Percentiles rank a stretch among this genome's conserved stretches.
Conservation (phyloP, 1,140 invertebrate genomes). For the Cyclina sinensis region DNA sequence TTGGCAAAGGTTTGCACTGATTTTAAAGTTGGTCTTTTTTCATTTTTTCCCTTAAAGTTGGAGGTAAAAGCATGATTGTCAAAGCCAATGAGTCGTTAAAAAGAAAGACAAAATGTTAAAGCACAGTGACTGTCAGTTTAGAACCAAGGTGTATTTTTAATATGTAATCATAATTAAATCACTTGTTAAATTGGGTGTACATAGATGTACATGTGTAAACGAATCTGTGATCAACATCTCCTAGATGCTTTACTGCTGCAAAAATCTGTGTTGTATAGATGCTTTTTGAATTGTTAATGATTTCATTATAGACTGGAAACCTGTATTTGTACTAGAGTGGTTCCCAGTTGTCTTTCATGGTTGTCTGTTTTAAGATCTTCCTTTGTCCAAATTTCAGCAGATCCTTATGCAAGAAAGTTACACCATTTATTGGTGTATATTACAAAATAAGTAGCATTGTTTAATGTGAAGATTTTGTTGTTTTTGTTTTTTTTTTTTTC, state of each 20-base stretch:
- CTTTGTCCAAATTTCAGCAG: too few relatives aligned
- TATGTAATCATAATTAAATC: neutral
- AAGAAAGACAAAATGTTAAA: too few relatives aligned
- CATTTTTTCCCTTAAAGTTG: too few relatives aligned
- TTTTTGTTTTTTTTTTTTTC: too few relatives aligned
- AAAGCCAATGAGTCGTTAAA: too few relatives aligned
- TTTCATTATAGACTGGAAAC: neutral
- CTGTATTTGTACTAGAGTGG: neutral
- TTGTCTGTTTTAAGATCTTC: neutral
- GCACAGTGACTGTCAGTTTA: neutral
- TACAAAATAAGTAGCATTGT: too few relatives aligned
- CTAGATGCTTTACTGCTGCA: slow-evolving; percentile 48
- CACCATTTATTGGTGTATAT: too few relatives aligned
- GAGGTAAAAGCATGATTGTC: too few relatives aligned
- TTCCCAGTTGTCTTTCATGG: neutral
- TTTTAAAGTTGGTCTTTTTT: too few relatives aligned
- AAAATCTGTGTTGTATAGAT: slow-evolving; percentile 20
- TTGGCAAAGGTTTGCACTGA: too few relatives aligned
- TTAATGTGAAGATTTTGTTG: too few relatives aligned
- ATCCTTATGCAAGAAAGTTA: too few relatives aligned
- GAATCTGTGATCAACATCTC: slow-evolving; percentile 48
- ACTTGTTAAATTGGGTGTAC: slow-evolving; percentile 8
- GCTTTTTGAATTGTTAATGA: slow-evolving; percentile 4
- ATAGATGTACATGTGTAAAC: slow-evolving; percentile 14
- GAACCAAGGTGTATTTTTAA: neutral